Percentiles rank a stretch among this genome's conserved stretches.
Conservation (phyloP, 1,140 invertebrate genomes). For the Papilio polyxenes region DNA sequence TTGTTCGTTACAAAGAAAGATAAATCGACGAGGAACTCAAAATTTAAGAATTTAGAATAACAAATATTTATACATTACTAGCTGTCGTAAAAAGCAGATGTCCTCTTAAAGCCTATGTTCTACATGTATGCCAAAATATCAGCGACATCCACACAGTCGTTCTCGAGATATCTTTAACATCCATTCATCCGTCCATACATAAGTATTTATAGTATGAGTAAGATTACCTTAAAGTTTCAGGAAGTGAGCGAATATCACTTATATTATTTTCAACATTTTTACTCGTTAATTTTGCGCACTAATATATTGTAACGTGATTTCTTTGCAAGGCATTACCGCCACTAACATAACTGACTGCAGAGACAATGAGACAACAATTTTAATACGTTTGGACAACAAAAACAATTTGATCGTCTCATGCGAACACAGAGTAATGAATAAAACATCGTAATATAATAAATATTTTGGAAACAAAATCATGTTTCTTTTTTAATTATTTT, state of each 20-base stretch:
- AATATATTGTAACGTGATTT: background rate
- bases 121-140: no score
- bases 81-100: no score
- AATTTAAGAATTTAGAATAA: no score
- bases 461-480: no score
- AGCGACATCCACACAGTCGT: no score
- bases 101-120: no score
- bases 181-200: no score
- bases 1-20: background rate
- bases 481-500: no score
- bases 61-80: no score
- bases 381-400: background rate
- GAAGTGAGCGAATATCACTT: background rate
- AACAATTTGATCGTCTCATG: background rate
- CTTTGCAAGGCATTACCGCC: background rate
- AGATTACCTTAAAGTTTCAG: background rate
- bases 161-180: no score
- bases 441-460: background rate
- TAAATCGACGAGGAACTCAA: no score
- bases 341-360: background rate
- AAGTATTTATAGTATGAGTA: no score
- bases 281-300: background rate
- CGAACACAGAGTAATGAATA: background rate
- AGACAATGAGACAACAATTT: background rate
- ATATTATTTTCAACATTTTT: background rate